Base-by-base conservation (phyloP, 23 tunicate species). In the Styela clava region DNA sequence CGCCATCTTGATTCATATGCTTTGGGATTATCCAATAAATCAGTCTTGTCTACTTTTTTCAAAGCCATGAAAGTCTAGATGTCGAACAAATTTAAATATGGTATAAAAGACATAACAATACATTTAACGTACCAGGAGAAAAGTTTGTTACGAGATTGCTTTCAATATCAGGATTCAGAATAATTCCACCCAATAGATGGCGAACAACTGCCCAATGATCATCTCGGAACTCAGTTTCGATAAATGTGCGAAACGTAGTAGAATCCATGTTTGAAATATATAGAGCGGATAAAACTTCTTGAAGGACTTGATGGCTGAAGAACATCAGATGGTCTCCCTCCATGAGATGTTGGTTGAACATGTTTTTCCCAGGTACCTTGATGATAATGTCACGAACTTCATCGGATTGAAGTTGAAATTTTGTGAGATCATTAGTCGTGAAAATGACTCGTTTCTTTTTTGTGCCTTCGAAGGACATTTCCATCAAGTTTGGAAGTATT, bases 401-500 rank as follows among this genome's bases (percentile, higher is more conserved):
- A 34, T 30, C 35, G 5, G 78, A 16, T 33, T 26, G 28, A 24
- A 72, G 28, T 7, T 24, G 61, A 32, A 72, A 16, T 34, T 72
- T 56, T 9, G 7, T 7, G 3, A 72, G 19, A 34, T 32, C 37
- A 32, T 33, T 29, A 22, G 9, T 9, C 9, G 9, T 33, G 52
- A 72, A 72, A 33, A 72, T 9, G 51, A 72, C 78, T 72, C 37
- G 16, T 5, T 29, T 32, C 24, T 72, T 56, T 29, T 32, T 32
- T 5, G 52, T 72, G 9, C 78, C 78, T 72, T 72, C 7, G 24
- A 32, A 72, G 3, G 78, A 9, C 78, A 72, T 72, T 72, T 33
- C 37, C 52, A 24, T 72, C 78, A 72, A 32, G 16, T 24, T 72
- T 9, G 51, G 25, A n/a, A 72, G 28, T 3, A 72, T 72, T n/a